Conservation (phyloP, 2,113 vertebrate species). For the Eonycteris spelaea region DNA sequence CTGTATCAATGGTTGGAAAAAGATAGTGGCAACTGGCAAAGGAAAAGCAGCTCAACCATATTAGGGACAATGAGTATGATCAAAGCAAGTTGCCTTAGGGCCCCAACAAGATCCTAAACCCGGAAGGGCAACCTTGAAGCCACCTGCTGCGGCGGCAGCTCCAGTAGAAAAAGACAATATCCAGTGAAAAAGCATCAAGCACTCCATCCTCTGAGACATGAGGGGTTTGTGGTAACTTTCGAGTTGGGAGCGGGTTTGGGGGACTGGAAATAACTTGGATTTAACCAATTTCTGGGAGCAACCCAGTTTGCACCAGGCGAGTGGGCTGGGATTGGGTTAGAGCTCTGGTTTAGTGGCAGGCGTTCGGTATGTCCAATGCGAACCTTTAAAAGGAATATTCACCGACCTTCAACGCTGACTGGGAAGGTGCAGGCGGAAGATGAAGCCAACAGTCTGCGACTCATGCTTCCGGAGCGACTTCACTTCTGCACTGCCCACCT, state of each 20-base stretch:
- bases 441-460: constrained; percentile 90
- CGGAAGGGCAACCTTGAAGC: too few species aligned
- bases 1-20: too few species aligned
- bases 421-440: constrained; percentile 86
- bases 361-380: constrained; percentile 96
- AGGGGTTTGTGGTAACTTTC: constrained; percentile 89
- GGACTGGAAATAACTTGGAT: constrained; percentile 96
- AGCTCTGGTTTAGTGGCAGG: constrained; percentile 97
- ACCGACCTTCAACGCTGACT: constrained; percentile 95
- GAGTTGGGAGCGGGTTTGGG: constrained; percentile 97
- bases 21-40: too few species aligned
- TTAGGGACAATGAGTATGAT: too few species aligned
- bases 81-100: too few species aligned
- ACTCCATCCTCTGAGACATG: constrained; percentile 79
- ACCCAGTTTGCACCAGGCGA: constrained; percentile 97
- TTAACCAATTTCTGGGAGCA: constrained; percentile 95
- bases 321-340: constrained; percentile 99
- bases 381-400: constrained; percentile 94
- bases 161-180: constrained; percentile 79
- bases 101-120: too few species aligned
- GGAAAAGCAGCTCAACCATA: too few species aligned
- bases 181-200: constrained; percentile 81
- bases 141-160: constrained; percentile 61
- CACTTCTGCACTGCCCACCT: constrained; percentile 85
- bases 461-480: constrained; percentile 85